Evolutionary conservation across 2,888 invertebrate genomes (phyloP).

Genomic region (Volucella inanis): DNA sequence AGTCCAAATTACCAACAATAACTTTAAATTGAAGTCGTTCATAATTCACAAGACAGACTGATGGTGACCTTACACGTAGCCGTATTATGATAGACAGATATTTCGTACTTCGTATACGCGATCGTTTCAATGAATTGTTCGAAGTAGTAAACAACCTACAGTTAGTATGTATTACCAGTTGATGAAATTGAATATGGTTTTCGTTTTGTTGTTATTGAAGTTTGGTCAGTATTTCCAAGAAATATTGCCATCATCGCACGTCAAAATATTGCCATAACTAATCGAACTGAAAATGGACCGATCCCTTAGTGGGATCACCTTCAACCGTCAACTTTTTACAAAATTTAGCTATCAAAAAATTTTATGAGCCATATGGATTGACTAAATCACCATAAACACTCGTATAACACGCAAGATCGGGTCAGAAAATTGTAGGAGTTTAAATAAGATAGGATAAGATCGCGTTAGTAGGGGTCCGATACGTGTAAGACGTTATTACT

Average conservation of each 20-base stretch:
- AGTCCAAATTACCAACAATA: slow-evolving; percentile 69
- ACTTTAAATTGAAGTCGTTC: slow-evolving; percentile 71
- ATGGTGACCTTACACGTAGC: slow-evolving; percentile 58
- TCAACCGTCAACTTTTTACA: slow-evolving; percentile 46
- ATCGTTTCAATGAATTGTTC: slow-evolving; percentile 49
- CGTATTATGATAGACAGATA: slow-evolving; percentile 46
- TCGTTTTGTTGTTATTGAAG: background rate
- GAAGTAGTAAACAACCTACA: slow-evolving; percentile 64
- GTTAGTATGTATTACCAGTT: slow-evolving; percentile 62
- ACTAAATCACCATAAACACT: slow-evolving; percentile 83
- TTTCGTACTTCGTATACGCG: slow-evolving; percentile 5
- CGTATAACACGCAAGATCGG: slow-evolving; percentile 72
- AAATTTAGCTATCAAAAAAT: slow-evolving; percentile 83
- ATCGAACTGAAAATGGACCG: background rate
- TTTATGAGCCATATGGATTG: slow-evolving; percentile 82
- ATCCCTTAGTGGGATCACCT: slow-evolving; percentile 5
- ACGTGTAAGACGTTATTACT: slow-evolving; percentile 43
- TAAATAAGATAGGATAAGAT: background rate
- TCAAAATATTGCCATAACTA: slow-evolving; percentile 45
- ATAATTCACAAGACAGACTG: slow-evolving; percentile 66
- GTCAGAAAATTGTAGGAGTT: slow-evolving; percentile 1
- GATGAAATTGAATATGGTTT: slow-evolving; percentile 58
- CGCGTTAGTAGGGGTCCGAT: slow-evolving; percentile 26
- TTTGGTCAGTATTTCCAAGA: slow-evolving; percentile 47
- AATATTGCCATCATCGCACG: slow-evolving; percentile 39